Percentiles rank a stretch among this genome's conserved stretches.
Conservation (phyloP, 2,888 invertebrate genomes). For the Glomeris marginata region DNA sequence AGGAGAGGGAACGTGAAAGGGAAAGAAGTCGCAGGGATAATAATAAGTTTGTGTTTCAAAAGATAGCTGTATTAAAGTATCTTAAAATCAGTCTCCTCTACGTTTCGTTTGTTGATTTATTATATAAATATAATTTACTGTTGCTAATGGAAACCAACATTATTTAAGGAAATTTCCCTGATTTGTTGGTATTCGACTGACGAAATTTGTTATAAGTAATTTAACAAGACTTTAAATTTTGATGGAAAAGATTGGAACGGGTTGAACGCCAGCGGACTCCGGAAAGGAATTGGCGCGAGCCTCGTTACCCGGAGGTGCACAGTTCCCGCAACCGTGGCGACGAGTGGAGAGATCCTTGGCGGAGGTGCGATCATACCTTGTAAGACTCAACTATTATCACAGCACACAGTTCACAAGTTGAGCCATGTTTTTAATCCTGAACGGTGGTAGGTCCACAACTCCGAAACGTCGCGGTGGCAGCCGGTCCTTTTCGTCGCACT, state of each 20-base stretch:
- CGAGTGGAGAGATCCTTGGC: slow-evolving; percentile 92
- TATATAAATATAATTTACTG: too few species aligned
- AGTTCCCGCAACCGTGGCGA: slow-evolving; percentile 41
- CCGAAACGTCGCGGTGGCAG: slow-evolving; percentile 12
- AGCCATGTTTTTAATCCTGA: not conserved
- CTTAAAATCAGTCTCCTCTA: too few species aligned
- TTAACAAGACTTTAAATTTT: too few species aligned
- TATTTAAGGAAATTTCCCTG: too few species aligned
- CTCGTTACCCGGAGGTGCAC: slow-evolving; percentile 7
- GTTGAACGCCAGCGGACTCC: slow-evolving; percentile 3
- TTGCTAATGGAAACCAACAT: too few species aligned
- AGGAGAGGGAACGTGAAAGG: slow-evolving; percentile 1
- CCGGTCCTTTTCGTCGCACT: slow-evolving; percentile 13
- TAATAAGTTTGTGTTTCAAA: not conserved
- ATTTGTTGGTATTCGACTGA: too few species aligned
- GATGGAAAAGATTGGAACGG: slow-evolving; percentile 4
- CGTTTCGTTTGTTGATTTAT: too few species aligned
- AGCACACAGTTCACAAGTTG: not conserved
- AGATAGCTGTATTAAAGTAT: too few species aligned
- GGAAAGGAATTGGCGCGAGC: slow-evolving; percentile 12
- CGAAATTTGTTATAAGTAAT: too few species aligned
- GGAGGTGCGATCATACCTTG: slow-evolving; percentile 7
- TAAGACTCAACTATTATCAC: not conserved
- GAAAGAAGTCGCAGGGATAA: slow-evolving; percentile 7
- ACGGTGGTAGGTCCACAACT: slow-evolving; percentile 10